These are phyloP conservation scores for Spisula solida DNA, from an alignment of 2,888 invertebrate species.

Conservation along the genomic window DNA sequence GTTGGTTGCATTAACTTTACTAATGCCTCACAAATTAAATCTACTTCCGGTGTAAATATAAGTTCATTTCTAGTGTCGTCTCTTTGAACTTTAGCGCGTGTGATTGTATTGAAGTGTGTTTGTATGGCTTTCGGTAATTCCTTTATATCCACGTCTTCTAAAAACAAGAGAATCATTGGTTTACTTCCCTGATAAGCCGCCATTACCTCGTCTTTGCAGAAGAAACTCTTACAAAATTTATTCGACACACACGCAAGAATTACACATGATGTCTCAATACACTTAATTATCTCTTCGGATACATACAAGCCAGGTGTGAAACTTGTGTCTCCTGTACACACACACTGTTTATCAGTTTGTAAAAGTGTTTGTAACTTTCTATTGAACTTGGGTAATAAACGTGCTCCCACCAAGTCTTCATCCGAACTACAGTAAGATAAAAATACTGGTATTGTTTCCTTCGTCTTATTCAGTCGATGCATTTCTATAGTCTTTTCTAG, in stretches of 20 bases:
- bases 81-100: neutral
- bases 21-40: neutral
- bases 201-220: slow-evolving; percentile 38
- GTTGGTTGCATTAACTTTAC: neutral
- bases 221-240: slow-evolving; percentile 40
- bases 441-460: slow-evolving; percentile 10
- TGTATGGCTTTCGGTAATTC: slow-evolving; percentile 29
- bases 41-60: neutral
- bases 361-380: neutral
- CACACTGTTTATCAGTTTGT: slow-evolving; percentile 25
- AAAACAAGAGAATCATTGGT: slow-evolving; percentile 41
- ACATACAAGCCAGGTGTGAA: slow-evolving; percentile 31
- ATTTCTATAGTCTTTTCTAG: neutral
- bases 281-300: slow-evolving; percentile 37
- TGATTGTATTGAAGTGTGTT: slow-evolving; percentile 16
- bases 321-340: slow-evolving; percentile 25
- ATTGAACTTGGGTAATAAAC: slow-evolving; percentile 25
- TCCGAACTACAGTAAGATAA: slow-evolving; percentile 40
- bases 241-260: slow-evolving; percentile 38
- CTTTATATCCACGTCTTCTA: slow-evolving; percentile 43
- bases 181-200: slow-evolving; percentile 39
- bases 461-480: neutral
- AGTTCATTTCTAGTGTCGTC: neutral
- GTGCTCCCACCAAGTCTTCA: neutral
- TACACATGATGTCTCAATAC: slow-evolving; percentile 31